Percentiles rank a stretch among this genome's conserved stretches.
These are phyloP conservation scores for Montipora cactus DNA, from an alignment of 64 coral and sea anemone species.

Conservation along the genomic window DNA sequence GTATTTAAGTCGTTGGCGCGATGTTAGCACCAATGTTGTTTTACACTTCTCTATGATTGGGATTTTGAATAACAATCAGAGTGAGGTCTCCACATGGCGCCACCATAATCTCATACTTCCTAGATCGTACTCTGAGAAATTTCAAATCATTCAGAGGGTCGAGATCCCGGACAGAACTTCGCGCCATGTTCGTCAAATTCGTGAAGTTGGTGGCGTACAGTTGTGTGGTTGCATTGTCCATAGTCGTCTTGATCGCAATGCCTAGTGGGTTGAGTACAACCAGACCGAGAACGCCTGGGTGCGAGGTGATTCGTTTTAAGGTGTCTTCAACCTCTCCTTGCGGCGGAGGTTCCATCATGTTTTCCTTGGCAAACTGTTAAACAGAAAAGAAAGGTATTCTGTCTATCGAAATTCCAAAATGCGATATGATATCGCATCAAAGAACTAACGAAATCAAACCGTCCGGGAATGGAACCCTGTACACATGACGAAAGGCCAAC, in stretches of 20 bases:
- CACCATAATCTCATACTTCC: constrained; percentile 87
- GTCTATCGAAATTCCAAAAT: no score
- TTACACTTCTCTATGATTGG: constrained; percentile 37
- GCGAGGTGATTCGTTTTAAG: constrained; percentile 78
- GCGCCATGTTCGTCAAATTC: constrained; percentile 59
- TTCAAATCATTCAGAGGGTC: constrained; percentile 88
- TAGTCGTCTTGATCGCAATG: constrained; percentile 71
- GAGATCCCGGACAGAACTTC: constrained; percentile 79
- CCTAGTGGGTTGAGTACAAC: constrained; percentile 79
- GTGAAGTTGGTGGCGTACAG: constrained; percentile 60
- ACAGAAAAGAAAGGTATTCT: no score
- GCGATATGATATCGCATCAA: no score
- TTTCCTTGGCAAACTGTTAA: neutral
- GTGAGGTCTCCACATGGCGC: constrained; percentile 76
- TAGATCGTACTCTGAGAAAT: constrained; percentile 81
- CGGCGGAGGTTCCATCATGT: constrained; percentile 8
- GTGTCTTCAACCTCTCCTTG: constrained; percentile 81
- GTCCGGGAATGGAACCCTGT: no score
- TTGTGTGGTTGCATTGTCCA: constrained; percentile 92
- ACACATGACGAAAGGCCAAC: no score
- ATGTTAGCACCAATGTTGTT: neutral
- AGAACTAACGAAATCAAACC: no score
- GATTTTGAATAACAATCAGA: constrained; percentile 81
- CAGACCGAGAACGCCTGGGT: constrained; percentile 83
- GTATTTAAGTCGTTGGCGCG: neutral